Base-by-base conservation (phyloP, 2,888 invertebrate species). In the Patella ulyssiponensis region DNA sequence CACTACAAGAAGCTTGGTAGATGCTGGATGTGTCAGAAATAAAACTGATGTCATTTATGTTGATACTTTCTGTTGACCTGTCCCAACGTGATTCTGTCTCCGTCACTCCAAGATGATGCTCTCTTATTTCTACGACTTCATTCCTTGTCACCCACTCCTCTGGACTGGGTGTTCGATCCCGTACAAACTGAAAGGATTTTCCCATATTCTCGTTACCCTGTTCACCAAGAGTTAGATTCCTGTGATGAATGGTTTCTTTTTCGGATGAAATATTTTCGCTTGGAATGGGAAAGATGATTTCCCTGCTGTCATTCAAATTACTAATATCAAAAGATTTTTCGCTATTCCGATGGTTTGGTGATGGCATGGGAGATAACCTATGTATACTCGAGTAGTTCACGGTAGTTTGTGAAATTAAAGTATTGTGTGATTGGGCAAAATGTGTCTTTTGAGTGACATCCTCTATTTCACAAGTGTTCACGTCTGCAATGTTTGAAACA, bases 1-100 rank as follows among this genome's bases (percentile, higher is more conserved):
- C 64, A 11, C 64, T 64, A 64, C 64, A 64, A 64, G 64, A 64
- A 23, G 64, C 64, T 20, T 64, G 20, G 64, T 64, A 64, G 9
- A 23, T 20, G 23, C 64, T 64, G 0, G 20, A 20, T 23, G 64
- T 20, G 20, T 64, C 64, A 0, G 64, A 64, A 64, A 64, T 64
- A 14, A 12, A 23, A 64, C 64, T 64, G 23, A 64, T 20, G 23
- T 64, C 23, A 11, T 20, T 23, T 20, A 64, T 23, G 23, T 64
- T 23, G 14, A 64, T 64, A 20, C 64, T 64, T 15, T 64, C 64
- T 23, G 20, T 64, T 0, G 64, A 64, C 23, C 7, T 64, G 23
- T 64, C 23, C 23, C 9, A 20, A 23, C 20, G 20, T 23, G 64
- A 64, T 11, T 23, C 23, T 20, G 20, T 23, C 23, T 64, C 23